Conservation (phyloP, 2,797 vertebrate genomes). For the Eulemur rubriventer region DNA sequence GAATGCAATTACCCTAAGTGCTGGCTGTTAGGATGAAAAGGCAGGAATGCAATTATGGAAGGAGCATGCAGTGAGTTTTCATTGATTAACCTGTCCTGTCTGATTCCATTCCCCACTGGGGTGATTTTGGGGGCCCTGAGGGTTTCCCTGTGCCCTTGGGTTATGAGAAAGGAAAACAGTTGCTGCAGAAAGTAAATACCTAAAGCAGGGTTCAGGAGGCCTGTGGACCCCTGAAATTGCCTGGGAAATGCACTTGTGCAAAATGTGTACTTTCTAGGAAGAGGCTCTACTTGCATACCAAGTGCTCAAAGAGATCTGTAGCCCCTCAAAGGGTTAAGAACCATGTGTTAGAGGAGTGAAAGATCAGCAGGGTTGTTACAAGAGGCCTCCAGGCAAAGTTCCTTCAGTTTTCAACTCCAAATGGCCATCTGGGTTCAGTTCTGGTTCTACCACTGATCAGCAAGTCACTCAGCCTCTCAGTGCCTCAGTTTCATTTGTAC, state of each 20-base stretch:
- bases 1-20: constrained; percentile 86
- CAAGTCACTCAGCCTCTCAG: background rate
- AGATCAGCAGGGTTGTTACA: background rate
- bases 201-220: background rate
- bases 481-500: background rate
- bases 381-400: background rate
- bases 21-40: constrained; percentile 78
- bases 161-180: constrained; percentile 57
- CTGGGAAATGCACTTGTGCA: background rate
- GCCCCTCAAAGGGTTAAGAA: background rate
- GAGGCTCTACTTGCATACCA: background rate
- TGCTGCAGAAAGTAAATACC: background rate
- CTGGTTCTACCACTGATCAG: background rate
- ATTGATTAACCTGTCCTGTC: constrained; percentile 85
- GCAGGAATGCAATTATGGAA: constrained; percentile 82
- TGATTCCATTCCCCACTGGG: constrained; percentile 83
- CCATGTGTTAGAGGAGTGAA: background rate
- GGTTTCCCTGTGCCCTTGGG: constrained; percentile 37
- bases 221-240: background rate
- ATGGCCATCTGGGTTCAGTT: background rate
- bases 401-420: background rate
- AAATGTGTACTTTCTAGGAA: background rate
- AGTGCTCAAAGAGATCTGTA: background rate
- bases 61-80: constrained; percentile 78
- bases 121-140: constrained; percentile 76